Base-by-base conservation (phyloP, 2,797 vertebrate species). In the Syncerus caffer region DNA sequence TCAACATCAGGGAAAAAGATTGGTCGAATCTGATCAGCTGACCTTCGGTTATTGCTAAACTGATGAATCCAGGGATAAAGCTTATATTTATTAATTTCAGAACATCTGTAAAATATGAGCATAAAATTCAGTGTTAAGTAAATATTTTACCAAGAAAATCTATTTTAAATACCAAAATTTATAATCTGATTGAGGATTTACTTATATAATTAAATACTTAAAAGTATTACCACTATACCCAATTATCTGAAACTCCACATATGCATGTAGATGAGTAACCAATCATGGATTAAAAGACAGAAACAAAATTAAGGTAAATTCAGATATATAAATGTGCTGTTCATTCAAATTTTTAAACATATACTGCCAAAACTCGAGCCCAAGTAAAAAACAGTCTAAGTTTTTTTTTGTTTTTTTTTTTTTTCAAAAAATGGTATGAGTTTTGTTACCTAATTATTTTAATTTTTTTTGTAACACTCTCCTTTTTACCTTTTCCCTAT, bases 31-130 rank as follows among this genome's bases (percentile, higher is more conserved):
- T 99, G 99, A 99, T 99, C 99, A 55, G 99, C 99, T 76, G 99
- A 99, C 98, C 98, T 99, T 98, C 99, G 99, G 98, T 99, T 99
- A 99, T 99, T 99, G 98, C 99, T 99, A 98, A 99, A 99, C 98
- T 99, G 99, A 99, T 99, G 99, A 98, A 99, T 99, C 99, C 99
- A 99, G 80, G 99, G 99, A 98, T 99, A 99, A 98, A 99, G 98
- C 94, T 99, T 99, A 98, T 99, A 98, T 95, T 99, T 99, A 97
- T 99, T 99, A 98, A 99, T 99, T 98, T 99, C 98, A 98, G 99
- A 99, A 99, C 99, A 99, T 99, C 99, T 99, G 98, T 27, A 99
- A 99, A 98, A 99, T 82, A 99, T 0, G 23, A 97, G 98, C 97
- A 98, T 87, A 83, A 90, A 97, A 97, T 85, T 97, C 64, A 98